Conservation (phyloP, 2,888 invertebrate species). For the Oscheius sp. region DNA sequence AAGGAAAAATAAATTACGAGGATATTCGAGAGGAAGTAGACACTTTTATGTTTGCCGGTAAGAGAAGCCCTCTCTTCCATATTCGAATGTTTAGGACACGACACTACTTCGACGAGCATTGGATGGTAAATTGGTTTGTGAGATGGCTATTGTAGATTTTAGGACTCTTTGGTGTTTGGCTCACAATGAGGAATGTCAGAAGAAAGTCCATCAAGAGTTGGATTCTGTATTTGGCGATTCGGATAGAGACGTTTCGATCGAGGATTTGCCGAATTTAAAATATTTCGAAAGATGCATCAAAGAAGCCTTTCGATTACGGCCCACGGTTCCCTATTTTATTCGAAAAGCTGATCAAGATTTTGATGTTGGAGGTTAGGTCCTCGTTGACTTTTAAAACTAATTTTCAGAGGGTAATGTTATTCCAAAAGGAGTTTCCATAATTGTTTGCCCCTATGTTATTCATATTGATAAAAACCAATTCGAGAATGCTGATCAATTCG, state of each 20-base stretch:
- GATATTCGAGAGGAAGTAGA: conserved; percentile 74
- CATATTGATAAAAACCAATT: conserved; percentile 35
- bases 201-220: conserved; percentile 68
- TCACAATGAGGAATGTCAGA: conserved; percentile 71
- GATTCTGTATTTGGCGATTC: conserved; percentile 66
- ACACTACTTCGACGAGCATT: conserved; percentile 72
- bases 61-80: no score
- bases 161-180: conserved; percentile 72
- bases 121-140: no score
- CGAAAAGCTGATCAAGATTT: conserved; percentile 65
- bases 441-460: conserved; percentile 45
- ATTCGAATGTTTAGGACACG: conserved; percentile 71
- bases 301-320: conserved; percentile 55
- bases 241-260: conserved; percentile 65
- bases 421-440: conserved; percentile 41
- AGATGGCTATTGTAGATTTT: no score
- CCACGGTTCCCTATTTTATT: conserved; percentile 55
- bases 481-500: conserved; percentile 68
- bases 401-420: conserved; percentile 42
- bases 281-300: conserved; percentile 59
- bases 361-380: conserved; percentile 34
- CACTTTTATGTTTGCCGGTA: conserved; percentile 73
- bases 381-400: neutral
- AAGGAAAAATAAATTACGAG: conserved; percentile 66
- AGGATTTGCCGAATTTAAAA: conserved; percentile 58